Conservation (phyloP, 2,113 vertebrate genomes). For the Mus pahari region DNA sequence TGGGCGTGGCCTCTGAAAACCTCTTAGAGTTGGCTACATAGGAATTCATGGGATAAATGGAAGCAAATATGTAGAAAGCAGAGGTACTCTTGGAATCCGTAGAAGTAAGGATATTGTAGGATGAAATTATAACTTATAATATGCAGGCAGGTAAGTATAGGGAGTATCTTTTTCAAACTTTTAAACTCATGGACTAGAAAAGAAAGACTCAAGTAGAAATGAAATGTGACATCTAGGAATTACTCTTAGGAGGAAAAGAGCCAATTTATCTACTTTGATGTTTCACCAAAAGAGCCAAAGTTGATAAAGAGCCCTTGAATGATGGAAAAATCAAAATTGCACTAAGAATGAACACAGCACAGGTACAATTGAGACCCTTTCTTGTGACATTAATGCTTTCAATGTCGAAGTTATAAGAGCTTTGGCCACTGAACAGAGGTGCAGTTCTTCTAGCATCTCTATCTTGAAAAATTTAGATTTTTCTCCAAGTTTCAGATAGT, state of each 20-base stretch:
- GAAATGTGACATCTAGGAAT: not conserved
- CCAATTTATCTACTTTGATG: not conserved
- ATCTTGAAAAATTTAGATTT: not conserved
- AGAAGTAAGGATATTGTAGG: not conserved
- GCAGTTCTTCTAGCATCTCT: not conserved
- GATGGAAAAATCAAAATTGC: not conserved
- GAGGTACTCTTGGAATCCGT: not conserved
- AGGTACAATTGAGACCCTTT: not conserved
- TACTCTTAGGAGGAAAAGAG: not conserved
- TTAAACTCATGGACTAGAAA: not conserved
- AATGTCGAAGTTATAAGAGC: not conserved
- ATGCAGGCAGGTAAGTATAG: not conserved
- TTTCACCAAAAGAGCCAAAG: constrained; percentile 14
- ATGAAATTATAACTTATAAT: not conserved
- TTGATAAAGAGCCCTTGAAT: not conserved
- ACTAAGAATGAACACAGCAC: not conserved
- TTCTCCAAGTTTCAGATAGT: not conserved
- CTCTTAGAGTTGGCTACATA: not conserved
- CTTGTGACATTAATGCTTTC: not conserved
- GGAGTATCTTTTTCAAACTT: not conserved
- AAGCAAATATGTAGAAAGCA: not conserved
- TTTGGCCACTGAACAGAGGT: not conserved
- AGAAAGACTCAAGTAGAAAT: constrained; percentile 15
- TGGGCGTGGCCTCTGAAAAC: not conserved
- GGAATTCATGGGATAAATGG: not conserved